These are phyloP conservation scores for Zaprionus nigranus DNA, from an alignment of 1,140 invertebrate genomes.

Conservation along the genomic window DNA sequence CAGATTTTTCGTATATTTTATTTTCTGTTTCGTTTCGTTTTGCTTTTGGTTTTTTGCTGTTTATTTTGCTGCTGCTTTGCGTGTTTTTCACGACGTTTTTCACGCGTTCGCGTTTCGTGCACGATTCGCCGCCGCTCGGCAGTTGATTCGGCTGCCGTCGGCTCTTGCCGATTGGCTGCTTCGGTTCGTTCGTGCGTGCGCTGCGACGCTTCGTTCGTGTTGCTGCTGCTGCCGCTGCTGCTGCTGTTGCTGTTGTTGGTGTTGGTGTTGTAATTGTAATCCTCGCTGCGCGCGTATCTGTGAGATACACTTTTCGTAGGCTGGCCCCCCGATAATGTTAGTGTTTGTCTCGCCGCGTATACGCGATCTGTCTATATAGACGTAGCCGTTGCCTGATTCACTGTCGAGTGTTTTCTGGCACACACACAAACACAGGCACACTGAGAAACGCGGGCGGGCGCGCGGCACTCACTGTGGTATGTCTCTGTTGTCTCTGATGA, in stretches of 20 bases:
- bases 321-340: slow-evolving; percentile 53
- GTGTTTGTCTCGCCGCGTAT: slow-evolving; percentile 76
- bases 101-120: slow-evolving; percentile 68
- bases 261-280: slow-evolving; percentile 74
- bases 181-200: slow-evolving; percentile 58
- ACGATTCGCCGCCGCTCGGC: slow-evolving; percentile 47
- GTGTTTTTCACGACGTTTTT: slow-evolving; percentile 70
- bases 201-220: slow-evolving; percentile 54
- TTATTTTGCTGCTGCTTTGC: slow-evolving; percentile 41
- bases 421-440: slow-evolving; percentile 46
- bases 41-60: slow-evolving; percentile 7
- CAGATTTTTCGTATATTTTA: slow-evolving; percentile 20
- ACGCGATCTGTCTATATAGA: slow-evolving; percentile 78
- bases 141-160: slow-evolving; percentile 52
- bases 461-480: slow-evolving; percentile 53
- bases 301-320: slow-evolving; percentile 52
- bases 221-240: slow-evolving; percentile 8
- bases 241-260: slow-evolving; percentile 9
- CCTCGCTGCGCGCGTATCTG: slow-evolving; percentile 66
- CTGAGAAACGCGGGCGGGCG: not conserved
- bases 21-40: slow-evolving; percentile 32
- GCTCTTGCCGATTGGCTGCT: slow-evolving; percentile 48
- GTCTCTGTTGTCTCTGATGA: slow-evolving; percentile 58
- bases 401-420: slow-evolving; percentile 74
- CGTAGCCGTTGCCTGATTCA: slow-evolving; percentile 74